Evolutionary conservation across 2,888 invertebrate species (phyloP), one percentile per base, ranked within the genome.

Genomic region (Tanypteryx hageni): DNA sequence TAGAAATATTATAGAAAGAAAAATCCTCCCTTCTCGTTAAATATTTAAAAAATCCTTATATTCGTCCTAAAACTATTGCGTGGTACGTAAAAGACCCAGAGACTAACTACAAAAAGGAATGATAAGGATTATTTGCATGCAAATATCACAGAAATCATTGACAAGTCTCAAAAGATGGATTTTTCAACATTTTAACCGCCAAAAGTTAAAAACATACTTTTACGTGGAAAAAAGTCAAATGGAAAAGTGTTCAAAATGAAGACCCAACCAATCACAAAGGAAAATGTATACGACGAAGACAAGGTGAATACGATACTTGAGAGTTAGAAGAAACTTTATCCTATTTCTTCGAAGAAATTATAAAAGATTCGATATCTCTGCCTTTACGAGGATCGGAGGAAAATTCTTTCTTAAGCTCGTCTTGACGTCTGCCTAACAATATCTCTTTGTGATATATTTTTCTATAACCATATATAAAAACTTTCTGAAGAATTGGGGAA

Each of bases 371-470:
- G 76, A 76, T 76, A 76, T 76, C 76, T 76, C 5, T 13, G 76
- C 76, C 11, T 27, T 27, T 0, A 27, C 27, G 27, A 18, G 27
- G 22, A 76, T 76, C 76, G 76, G 27, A 76, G 11, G 76, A 76
- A 76, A 76, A 76, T 22, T 11, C 27, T 76, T 76, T 76, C 44
- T 76, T 76, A 76, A 76, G 27, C 76, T 27, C 76, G 4, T 10
- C 76, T 27, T 11, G 76, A 10, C 27, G 76, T 22, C 76, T 27
- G 76, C 27, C 76, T 76, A 76, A 76, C 22, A 76, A 76, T 27
- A 27, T 76, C 76, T 76, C 76, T 76, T 76, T 76, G 76, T 76
- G 76, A 10, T 27, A 76, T 76, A 76, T 76, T 76, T 76, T 76
- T 76, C 27, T 76, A 10, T 76, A 76, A 76, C 27, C 22, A 18